phyloP scores from a whole-genome alignment of 2,888 invertebrate species.

The Drosophila leonis region DNA sequence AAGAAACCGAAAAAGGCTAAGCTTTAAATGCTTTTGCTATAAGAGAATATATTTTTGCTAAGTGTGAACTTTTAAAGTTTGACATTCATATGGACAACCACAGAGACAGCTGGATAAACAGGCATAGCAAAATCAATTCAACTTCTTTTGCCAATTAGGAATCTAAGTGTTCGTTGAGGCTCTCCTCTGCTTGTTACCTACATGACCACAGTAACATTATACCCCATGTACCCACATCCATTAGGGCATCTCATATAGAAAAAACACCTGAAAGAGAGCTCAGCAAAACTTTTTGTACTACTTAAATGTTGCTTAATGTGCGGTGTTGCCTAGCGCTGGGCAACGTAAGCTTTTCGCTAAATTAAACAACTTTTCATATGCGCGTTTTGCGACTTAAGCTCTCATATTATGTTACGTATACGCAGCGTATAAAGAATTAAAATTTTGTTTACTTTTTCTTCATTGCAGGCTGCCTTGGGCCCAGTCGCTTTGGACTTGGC shows the following conservation, averaged over 20 bases:
- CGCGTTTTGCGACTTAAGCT: not conserved
- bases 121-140: not conserved
- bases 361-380: not conserved
- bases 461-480: constrained; percentile 88
- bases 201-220: not conserved
- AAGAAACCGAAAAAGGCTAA: too few relatives aligned
- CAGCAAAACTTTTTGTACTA: not conserved
- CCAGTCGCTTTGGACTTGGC: constrained; percentile 88
- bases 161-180: not conserved
- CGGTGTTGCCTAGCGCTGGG: constrained; percentile 50
- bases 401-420: not conserved
- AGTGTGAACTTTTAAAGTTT: too few relatives aligned
- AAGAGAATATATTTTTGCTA: too few relatives aligned
- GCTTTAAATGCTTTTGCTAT: too few relatives aligned
- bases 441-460: not conserved
- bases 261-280: not conserved
- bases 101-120: too few relatives aligned
- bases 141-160: not conserved
- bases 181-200: not conserved
- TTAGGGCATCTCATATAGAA: not conserved
- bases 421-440: not conserved
- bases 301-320: constrained; percentile 71
- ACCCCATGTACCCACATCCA: not conserved
- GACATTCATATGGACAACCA: too few relatives aligned
- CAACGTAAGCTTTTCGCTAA: not conserved